phyloP scores from a whole-genome alignment of 1,140 invertebrate species.

The Liolophura sinensis region DNA sequence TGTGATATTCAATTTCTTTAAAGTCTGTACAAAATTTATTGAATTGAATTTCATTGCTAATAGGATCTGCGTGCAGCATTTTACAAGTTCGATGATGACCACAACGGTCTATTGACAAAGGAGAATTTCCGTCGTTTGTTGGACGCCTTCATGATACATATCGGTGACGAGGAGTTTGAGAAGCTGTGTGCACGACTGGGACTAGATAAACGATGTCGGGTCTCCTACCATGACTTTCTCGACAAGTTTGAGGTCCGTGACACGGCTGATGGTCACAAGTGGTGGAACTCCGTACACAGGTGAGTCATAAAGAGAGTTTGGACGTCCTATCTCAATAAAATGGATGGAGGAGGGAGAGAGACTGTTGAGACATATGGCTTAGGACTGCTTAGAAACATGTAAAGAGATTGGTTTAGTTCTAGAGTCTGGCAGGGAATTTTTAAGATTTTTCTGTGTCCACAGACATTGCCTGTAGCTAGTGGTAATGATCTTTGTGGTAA shows the following conservation, averaged over 20 bases:
- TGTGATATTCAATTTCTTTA: too few relatives aligned
- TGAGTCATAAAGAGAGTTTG: conserved; percentile 14
- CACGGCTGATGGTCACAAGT: conserved; percentile 51
- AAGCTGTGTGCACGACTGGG: conserved; percentile 45
- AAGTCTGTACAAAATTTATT: not conserved
- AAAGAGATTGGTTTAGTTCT: too few relatives aligned
- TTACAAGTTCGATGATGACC: conserved; percentile 56
- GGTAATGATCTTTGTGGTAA: too few relatives aligned
- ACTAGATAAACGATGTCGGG: conserved; percentile 31
- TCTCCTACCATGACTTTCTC: conserved; percentile 48
- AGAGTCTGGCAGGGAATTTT: too few relatives aligned
- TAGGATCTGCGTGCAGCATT: conserved; percentile 51
- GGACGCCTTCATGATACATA: conserved; percentile 51
- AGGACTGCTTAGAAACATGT: too few relatives aligned
- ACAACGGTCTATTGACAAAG: conserved; percentile 45
- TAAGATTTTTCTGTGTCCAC: too few relatives aligned
- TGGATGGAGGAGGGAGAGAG: not conserved
- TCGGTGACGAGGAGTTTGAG: conserved; percentile 49
- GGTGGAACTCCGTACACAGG: conserved; percentile 50
- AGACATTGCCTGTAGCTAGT: too few relatives aligned
- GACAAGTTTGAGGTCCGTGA: conserved; percentile 46
- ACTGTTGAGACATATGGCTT: not conserved
- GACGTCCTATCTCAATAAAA: not conserved
- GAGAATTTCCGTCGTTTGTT: conserved; percentile 47
- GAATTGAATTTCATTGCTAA: not conserved